Base-by-base conservation (phyloP, 2,113 vertebrate genomes). In the Penelope pileata region DNA sequence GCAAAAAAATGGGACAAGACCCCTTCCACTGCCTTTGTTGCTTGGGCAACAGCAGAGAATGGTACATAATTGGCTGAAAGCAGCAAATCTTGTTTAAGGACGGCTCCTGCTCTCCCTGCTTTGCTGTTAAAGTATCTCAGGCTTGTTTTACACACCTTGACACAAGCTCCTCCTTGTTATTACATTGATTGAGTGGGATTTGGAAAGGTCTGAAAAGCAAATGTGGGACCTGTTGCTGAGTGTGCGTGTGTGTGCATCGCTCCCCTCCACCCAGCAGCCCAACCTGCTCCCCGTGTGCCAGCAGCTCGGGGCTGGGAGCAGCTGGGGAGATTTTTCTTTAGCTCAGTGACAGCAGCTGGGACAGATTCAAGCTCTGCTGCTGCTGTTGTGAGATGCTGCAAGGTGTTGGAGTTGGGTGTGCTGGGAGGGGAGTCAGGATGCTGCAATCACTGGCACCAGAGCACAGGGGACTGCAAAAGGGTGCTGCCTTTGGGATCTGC, bases 391-490 rank as follows among this genome's bases (percentile, higher is more conserved):
- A 43, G 74, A 43, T 5, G 6, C 27, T 7, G 16, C 0, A 15
- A 45, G 40, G 26, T 7, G 32, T 7, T 18, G 1, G 29, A 8
- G 34, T 6, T 64, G 36, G 17, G 58, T 22, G 48, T 5, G 12
- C 19, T 7, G 40, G 2, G 18, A 59, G 34, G 24, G 12, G 43
- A 70, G 84, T 23, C 6, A 16, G 80, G 74, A 12, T 1, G 3
- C 8, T 5, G 38, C 17, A 1, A 7, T 2, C 14, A 0, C 0
- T 5, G 32, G 60, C 50, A 32, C 3, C 1, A 5, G 32, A 66
- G 84, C 66, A 24, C 5, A 32, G 17, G 27, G 62, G 5, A 10
- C 11, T 2, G 68, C 18, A 19, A 19, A 24, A 7, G 1, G 14
- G 36, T 0, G 4, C 68, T 21, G 38, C 51, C 66, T 27, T 14